Evolutionary conservation across 2,797 vertebrate species (phyloP).

Genomic region (Alectoris magna): DNA sequence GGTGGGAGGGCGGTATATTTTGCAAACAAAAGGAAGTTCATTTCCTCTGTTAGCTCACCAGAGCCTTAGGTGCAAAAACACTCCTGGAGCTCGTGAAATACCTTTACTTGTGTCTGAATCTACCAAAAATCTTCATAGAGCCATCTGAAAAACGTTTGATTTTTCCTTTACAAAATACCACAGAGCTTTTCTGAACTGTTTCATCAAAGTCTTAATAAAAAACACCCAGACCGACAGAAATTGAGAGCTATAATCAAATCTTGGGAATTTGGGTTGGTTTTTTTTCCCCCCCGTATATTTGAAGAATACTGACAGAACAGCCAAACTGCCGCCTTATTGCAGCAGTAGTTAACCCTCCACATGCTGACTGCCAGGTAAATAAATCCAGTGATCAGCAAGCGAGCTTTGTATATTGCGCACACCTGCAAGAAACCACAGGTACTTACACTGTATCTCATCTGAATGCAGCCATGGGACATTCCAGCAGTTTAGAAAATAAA

Average conservation of each 20-base stretch:
- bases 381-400: neutral
- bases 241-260: neutral
- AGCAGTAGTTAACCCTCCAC: neutral
- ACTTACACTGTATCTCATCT: neutral
- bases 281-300: neutral
- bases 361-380: neutral
- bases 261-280: neutral
- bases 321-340: neutral
- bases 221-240: constrained; percentile 1
- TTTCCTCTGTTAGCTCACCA: constrained; percentile 47
- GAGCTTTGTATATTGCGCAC: neutral
- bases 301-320: neutral
- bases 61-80: constrained; percentile 26
- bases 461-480: neutral
- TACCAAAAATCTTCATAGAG: constrained; percentile 32
- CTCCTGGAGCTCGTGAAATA: constrained; percentile 27
- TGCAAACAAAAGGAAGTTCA: constrained; percentile 54
- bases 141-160: constrained; percentile 1
- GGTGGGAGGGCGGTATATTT: neutral
- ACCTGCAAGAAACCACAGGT: constrained; percentile 16
- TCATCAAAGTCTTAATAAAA: neutral
- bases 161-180: constrained; percentile 1
- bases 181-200: neutral
- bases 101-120: constrained; percentile 34
- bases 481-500: neutral